Percentiles rank a stretch among this genome's conserved stretches.
Conservation (phyloP, 2,113 vertebrate genomes). For the Eurypyga helias region DNA sequence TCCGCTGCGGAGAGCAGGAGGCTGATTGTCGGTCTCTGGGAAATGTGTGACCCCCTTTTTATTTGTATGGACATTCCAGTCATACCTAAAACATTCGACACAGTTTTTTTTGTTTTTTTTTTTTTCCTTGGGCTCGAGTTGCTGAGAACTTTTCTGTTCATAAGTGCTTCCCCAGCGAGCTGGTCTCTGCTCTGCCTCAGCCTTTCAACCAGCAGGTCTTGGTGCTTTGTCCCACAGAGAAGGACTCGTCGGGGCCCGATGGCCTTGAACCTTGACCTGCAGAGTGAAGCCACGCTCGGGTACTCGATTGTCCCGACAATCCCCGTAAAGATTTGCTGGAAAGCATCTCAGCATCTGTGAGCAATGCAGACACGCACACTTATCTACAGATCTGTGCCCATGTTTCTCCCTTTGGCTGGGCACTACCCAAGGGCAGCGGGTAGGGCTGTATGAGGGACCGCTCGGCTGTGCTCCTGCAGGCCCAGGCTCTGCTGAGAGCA, state of each 20-base stretch:
- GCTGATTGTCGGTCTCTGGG: conserved; percentile 4
- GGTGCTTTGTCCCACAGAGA: background rate
- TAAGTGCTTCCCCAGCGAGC: background rate
- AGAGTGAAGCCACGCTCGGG: background rate
- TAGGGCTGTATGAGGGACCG: accelerated
- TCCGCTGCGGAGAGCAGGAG: background rate
- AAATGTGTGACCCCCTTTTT: conserved; percentile 44
- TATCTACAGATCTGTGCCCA: background rate
- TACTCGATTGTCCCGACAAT: too few species aligned
- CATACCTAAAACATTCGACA: background rate
- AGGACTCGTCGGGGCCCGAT: accelerated
- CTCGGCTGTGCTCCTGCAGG: background rate
- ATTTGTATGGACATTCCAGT: conserved; percentile 51
- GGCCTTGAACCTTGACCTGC: background rate
- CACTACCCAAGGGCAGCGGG: accelerated
- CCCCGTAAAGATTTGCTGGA: background rate
- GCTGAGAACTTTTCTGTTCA: background rate
- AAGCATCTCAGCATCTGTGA: background rate
- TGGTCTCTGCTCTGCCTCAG: background rate
- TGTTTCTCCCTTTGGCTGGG: background rate
- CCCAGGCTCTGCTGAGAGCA: background rate
- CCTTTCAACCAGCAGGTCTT: background rate
- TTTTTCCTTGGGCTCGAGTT: background rate
- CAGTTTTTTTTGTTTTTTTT: background rate
- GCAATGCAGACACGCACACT: accelerated